Conservation (phyloP, 1,140 invertebrate genomes). For the Melipona quadrifasciata region DNA sequence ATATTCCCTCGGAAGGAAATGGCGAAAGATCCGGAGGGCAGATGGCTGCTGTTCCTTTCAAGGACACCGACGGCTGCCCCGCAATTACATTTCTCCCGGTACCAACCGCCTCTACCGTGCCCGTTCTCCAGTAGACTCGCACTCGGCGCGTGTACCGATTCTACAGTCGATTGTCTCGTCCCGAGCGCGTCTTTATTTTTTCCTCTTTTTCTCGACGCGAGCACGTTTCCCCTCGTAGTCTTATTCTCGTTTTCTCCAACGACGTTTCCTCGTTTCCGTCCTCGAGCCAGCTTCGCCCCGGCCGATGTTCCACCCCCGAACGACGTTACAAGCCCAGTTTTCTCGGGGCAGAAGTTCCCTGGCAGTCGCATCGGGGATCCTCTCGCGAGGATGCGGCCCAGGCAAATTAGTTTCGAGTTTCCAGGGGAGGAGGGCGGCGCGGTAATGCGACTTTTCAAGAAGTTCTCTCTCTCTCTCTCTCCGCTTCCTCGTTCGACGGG, state of each 20-base stretch:
- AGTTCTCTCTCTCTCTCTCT: background rate
- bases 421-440: background rate
- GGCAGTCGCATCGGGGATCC: background rate
- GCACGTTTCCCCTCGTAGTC: background rate
- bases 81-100: slow-evolving; percentile 41
- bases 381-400: slow-evolving; percentile 8
- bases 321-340: slow-evolving; percentile 32
- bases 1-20: background rate
- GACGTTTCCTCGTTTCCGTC: background rate
- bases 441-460: slow-evolving; percentile 45
- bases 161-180: background rate
- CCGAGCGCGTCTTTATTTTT: background rate
- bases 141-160: background rate
- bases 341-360: slow-evolving; percentile 16
- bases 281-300: background rate
- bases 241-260: slow-evolving; percentile 36
- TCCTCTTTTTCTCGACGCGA: background rate
- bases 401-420: slow-evolving; percentile 51
- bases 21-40: background rate
- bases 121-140: background rate
- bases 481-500: slow-evolving; percentile 1
- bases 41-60: background rate
- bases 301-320: background rate
- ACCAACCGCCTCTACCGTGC: background rate
- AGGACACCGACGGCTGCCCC: background rate